Evolutionary conservation across 2,888 invertebrate species (phyloP), one percentile per base, ranked within the genome.

Genomic region (Schizaphis graminum): DNA sequence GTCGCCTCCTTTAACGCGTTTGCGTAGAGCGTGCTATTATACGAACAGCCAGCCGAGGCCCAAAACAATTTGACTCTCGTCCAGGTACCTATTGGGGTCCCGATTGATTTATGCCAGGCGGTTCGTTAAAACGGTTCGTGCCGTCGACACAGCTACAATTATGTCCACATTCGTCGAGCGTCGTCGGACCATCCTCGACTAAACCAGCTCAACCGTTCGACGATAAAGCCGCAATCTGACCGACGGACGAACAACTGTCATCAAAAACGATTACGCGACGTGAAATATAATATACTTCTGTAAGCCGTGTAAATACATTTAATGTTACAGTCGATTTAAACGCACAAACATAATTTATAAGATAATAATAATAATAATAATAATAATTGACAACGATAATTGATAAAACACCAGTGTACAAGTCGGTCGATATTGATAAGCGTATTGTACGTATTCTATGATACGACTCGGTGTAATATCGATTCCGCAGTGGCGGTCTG

Each of bases 371-470:
- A n/a, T 67, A 77, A 21, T 77, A 16, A 21, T 35, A 67, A n/a
- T 7, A 35, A 35, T 21, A 67, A n/a, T 21, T 77, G 35, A 35
- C 21, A 77, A 77, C 35, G 21, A 41, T 77, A 77, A 67, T 77
- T 77, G 77, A 77, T 77, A 77, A 77, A 77, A 35, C 77, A 41
- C 35, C 35, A 8, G 26, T 77, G 35, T 10, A 21, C 3, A 21
- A 77, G 3, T 77, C 77, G 77, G 77, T 77, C 77, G 77, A 77
- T 77, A 77, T 35, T 77, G 77, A 77, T 77, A 77, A 77, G 77
- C 77, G 77, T 77, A 2, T 21, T 35, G 35, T 21, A 35, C 3
- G 8, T 16, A 21, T 21, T 35, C 21, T 21, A 21, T 21, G 35
- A 35, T 67, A 67, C 61, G 61, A 16, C 67, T n/a, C 13, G 67